Evolutionary conservation across 2,888 invertebrate genomes (phyloP), one percentile per base, ranked within the genome.

Genomic region (Amaurobius ferox): DNA sequence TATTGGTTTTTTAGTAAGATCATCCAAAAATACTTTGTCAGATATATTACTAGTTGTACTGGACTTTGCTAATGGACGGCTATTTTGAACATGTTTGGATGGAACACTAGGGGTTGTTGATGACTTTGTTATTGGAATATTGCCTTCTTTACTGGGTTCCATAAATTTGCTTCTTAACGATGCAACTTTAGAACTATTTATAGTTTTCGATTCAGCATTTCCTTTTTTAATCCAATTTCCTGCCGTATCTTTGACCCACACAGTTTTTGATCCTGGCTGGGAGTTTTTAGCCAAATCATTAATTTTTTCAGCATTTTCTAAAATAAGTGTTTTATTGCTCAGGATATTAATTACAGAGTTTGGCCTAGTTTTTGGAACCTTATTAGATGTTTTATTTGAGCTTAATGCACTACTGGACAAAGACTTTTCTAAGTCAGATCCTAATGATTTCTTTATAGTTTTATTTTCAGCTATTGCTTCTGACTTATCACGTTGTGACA

Each of bases 41-140:
- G 73, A 86, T 35, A 86, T 86, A 68, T 68, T 86, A 44, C 79
- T 86, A 19, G 79, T 79, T 23, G 85, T 86, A 35, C 62, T 86
- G n/a, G 85, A 86, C 74, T 86, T 86, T n/a, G 78, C 78, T 55
- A 86, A 44, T 35, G 85, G 78, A 79, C 85, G 78, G 44, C 29
- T 61, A 48, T 13, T 55, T 16, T 61, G 62, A 23, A 48, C 29
- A 32, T n/a, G 3, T 44, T 86, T 79, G 28, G 72, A 62, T 61
- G 79, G 78, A 73, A 86, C 85, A 28, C 61, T 73, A n/a, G 68
- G 73, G 13, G 71, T 62, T 35, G 85, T 86, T 13, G 40, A 61
- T 23, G 78, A 86, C 79, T 86, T 86, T 28, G 78, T 30, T 68
- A 86, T 32, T 39, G 85, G 73, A 35, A 64, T 32, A 7, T n/a